Base-by-base conservation (phyloP, 2,888 invertebrate genomes). In the Chymomyza amoena region DNA sequence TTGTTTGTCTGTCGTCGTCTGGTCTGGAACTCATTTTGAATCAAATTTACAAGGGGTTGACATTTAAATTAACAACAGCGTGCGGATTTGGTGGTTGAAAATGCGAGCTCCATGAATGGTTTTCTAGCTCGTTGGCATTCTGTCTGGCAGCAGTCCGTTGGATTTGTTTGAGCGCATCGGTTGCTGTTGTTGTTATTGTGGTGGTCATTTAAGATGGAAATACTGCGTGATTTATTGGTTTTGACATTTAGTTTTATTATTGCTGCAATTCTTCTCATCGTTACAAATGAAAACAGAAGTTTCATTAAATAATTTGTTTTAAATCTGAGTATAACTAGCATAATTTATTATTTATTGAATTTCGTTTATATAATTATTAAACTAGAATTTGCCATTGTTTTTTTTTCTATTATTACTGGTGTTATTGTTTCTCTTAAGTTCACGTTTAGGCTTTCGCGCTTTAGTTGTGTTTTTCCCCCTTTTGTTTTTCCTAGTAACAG, bases 341-440 rank as follows among this genome's bases (percentile, higher is more conserved):
- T 85, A 85, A 81, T 18, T 54, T 13, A 18, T 18, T 54, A 54
- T 54, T 18, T 84, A 62, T 84, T 86, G 72, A 87, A 84, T 82
- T 84, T 86, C 72, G 73, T 84, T 87, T 84, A 87, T 85, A 84
- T 87, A 87, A 83, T 80, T 85, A 84, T 85, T 84, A 85, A 77
- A 85, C 84, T 87, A 87, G 82, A 84, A 82, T 72, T 82, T 82
- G 71, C 80, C 74, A 66, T 75, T 73, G 64, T 73, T 60, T 68
- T 56, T 32, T n/a, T n/a, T n/a, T n/a, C n/a, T 7, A 32, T 32
- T 32, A 32, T 60, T 66, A 66, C 62, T 79, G 77, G 68, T 70
- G 71, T 64, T 75, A 16, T 15, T 61, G 54, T 60, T 50, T 25
- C 25, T 54, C 59, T 68, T 65, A 60, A 62, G 66, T 70, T 73